phyloP scores from a whole-genome alignment of 1,140 invertebrate species.

The Maconellicoccus hirsutus region DNA sequence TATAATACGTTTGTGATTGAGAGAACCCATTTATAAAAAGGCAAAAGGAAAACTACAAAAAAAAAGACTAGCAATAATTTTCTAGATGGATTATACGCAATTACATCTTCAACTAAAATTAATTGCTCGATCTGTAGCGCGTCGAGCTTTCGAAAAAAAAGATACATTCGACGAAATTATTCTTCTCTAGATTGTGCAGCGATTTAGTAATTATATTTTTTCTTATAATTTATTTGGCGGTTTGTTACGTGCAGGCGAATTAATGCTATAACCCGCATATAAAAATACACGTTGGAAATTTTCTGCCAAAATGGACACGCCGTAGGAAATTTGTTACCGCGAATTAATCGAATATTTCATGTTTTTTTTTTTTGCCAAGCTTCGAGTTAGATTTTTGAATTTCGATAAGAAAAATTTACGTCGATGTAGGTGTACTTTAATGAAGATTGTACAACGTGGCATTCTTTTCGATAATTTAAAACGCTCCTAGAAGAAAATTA shows the following conservation, averaged over 20 bases:
- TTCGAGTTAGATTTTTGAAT: neutral
- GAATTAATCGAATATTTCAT: neutral
- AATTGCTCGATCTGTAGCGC: neutral
- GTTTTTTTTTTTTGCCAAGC: no score
- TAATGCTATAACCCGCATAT: no score
- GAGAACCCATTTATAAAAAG: no score
- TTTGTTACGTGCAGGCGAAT: no score
- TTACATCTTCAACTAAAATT: neutral
- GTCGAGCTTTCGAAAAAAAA: neutral
- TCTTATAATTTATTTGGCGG: no score
- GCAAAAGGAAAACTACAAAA: no score
- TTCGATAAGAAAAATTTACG: neutral
- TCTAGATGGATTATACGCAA: neutral
- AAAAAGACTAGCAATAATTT: neutral
- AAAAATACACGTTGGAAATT: no score
- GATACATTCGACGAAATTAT: neutral
- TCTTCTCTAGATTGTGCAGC: neutral
- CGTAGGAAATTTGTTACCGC: neutral
- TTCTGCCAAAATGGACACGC: no score
- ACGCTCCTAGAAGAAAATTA: neutral
- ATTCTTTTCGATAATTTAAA: neutral
- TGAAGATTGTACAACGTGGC: neutral
- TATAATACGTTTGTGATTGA: no score
- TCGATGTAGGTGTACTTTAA: neutral
- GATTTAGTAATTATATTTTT: neutral